Conservation (phyloP, 1,140 invertebrate species). For the Phymastichus coffea region DNA sequence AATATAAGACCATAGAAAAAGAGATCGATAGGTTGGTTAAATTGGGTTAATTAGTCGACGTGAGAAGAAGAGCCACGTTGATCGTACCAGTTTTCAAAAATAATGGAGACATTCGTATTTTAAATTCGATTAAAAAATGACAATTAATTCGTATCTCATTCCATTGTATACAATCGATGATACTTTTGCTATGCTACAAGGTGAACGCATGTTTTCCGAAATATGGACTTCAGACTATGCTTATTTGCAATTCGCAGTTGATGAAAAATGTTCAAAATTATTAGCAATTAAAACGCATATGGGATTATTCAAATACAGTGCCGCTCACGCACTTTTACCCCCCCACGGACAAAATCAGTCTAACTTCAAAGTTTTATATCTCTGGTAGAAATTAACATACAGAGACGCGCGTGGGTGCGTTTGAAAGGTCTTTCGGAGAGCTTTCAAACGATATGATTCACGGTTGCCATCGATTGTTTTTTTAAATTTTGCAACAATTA, state of each 20-base stretch:
- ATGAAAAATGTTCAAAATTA: no score
- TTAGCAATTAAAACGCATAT: constrained; percentile 31
- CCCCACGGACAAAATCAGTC: no score
- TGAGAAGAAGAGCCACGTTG: constrained; percentile 48
- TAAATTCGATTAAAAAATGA: constrained; percentile 45
- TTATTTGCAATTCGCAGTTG: not conserved
- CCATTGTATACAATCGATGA: constrained; percentile 31
- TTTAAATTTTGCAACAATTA: no score
- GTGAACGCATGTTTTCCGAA: constrained; percentile 22
- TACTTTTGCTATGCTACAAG: constrained; percentile 26
- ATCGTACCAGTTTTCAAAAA: no score
- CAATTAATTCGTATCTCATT: constrained; percentile 30
- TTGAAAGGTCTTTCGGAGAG: no score
- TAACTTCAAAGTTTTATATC: no score
- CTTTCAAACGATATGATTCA: no score
- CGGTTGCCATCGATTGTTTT: no score
- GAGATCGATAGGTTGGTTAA: constrained; percentile 36
- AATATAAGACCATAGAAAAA: no score
- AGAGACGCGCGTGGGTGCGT: constrained; percentile 37
- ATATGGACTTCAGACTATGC: constrained; percentile 29
- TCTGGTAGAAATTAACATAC: no score
- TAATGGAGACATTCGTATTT: no score
- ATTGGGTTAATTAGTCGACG: constrained; percentile 40
- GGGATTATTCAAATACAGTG: constrained; percentile 37
- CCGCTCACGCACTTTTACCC: no score